A percentile compares a stretch with the other conserved stretches of the same genome.
phyloP scores from a whole-genome alignment of 2,888 invertebrate species.

The Parnassius glacialis region DNA sequence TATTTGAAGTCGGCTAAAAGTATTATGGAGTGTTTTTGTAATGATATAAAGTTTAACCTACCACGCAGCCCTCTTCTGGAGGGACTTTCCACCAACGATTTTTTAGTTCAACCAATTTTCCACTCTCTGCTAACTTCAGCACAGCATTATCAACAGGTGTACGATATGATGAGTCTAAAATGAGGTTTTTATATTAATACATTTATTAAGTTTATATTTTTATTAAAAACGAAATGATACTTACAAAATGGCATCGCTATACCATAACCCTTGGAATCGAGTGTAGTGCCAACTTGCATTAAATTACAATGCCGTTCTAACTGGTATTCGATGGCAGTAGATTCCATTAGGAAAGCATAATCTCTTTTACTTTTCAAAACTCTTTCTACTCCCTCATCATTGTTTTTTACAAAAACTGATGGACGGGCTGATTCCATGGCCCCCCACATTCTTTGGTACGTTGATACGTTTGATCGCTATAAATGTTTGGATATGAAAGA shows the following conservation, averaged over 20 bases:
- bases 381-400: slow-evolving; percentile 92
- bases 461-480: slow-evolving; percentile 92
- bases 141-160: slow-evolving; percentile 93
- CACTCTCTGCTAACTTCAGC: slow-evolving; percentile 93
- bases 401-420: slow-evolving; percentile 89
- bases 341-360: slow-evolving; percentile 98
- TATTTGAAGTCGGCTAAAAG: too few relatives aligned
- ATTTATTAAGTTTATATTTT: slow-evolving; percentile 2
- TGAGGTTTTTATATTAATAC: slow-evolving; percentile 5
- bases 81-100: slow-evolving; percentile 94
- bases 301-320: slow-evolving; percentile 92
- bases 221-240: slow-evolving; percentile 42
- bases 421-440: slow-evolving; percentile 93
- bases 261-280: slow-evolving; percentile 95
- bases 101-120: slow-evolving; percentile 89
- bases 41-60: slow-evolving; percentile 39
- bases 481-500: neutral
- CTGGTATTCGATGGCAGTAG: slow-evolving; percentile 95
- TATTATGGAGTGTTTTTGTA: neutral
- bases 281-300: slow-evolving; percentile 87
- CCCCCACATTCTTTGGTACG: slow-evolving; percentile 95
- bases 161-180: slow-evolving; percentile 85
- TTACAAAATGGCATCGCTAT: slow-evolving; percentile 94
- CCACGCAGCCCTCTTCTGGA: slow-evolving; percentile 81
- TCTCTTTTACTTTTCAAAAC: slow-evolving; percentile 88